Conservation (phyloP, 2,797 vertebrate genomes). For the Lepilemur ruficaudatus region DNA sequence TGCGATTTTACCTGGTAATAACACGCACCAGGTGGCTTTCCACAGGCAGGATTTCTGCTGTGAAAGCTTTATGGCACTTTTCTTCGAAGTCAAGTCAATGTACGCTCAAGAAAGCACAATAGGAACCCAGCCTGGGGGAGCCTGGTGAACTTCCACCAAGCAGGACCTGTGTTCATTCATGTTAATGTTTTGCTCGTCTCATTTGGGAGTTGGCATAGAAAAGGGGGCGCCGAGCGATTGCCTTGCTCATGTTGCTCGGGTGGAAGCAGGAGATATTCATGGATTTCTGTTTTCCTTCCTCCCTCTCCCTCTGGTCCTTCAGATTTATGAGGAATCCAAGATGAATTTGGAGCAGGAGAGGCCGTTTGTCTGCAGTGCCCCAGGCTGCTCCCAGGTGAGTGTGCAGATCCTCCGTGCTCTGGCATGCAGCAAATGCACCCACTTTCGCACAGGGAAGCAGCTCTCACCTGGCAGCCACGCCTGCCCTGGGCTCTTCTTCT, state of each 20-base stretch:
- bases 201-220: background rate
- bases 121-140: conserved; percentile 36
- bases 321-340: conserved; percentile 99
- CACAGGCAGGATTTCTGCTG: conserved; percentile 61
- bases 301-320: conserved; percentile 81
- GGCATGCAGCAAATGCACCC: conserved; percentile 55
- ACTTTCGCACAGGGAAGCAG: background rate
- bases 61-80: conserved; percentile 30
- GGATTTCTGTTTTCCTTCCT: conserved; percentile 79
- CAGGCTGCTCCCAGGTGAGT: conserved; percentile 99
- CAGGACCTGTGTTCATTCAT: background rate
- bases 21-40: conserved; percentile 60
- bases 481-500: background rate
- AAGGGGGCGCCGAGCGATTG: background rate
- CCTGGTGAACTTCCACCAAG: conserved; percentile 46
- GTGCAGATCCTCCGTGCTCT: conserved; percentile 65
- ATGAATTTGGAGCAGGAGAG: conserved; percentile 99
- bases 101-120: conserved; percentile 39
- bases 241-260: conserved; percentile 71
- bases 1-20: conserved; percentile 67
- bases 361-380: conserved; percentile 97
- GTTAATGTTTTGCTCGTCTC: conserved; percentile 39
- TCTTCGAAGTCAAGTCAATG: conserved; percentile 57
- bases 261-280: conserved; percentile 80
- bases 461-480: conserved; percentile 41